phyloP scores from a whole-genome alignment of 2,113 vertebrate species.

The Apteryx mantelli region DNA sequence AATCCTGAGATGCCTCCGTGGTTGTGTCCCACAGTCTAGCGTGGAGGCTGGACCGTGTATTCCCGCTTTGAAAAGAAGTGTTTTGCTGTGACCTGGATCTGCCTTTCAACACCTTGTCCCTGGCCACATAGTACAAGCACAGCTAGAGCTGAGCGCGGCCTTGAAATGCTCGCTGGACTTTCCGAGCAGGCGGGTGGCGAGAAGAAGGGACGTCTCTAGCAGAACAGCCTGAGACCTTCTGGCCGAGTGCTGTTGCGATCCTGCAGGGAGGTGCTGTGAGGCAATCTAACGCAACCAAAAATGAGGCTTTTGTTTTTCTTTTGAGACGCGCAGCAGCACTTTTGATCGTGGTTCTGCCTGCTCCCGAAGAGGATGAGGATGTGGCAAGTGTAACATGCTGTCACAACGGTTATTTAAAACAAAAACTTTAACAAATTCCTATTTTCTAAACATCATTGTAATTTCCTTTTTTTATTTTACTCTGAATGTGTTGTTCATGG shows the following conservation, averaged over 20 bases:
- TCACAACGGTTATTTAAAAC: accelerated
- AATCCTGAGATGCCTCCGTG: not conserved
- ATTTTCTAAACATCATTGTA: not conserved
- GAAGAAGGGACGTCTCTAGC: accelerated
- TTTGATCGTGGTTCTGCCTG: not conserved
- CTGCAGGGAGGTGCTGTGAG: not conserved
- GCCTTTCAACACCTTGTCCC: accelerated
- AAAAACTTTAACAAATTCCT: not conserved
- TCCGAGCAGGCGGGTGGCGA: accelerated
- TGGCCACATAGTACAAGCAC: not conserved
- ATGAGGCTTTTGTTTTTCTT: not conserved
- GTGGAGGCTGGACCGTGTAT: accelerated
- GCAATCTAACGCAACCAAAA: not conserved
- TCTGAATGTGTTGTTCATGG: not conserved
- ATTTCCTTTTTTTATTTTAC: not conserved
- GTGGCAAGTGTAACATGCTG: not conserved
- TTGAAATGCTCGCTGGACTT: accelerated
- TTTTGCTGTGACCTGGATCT: not conserved
- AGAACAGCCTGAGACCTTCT: not conserved
- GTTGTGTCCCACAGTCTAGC: accelerated
- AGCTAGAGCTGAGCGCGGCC: too few species aligned
- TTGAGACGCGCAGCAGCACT: not conserved
- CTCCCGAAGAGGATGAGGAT: not conserved
- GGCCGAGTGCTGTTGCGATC: accelerated
- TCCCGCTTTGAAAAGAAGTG: not conserved